phyloP scores from a whole-genome alignment of 2,888 invertebrate genomes.

The Tanytarsus gracilentus region DNA sequence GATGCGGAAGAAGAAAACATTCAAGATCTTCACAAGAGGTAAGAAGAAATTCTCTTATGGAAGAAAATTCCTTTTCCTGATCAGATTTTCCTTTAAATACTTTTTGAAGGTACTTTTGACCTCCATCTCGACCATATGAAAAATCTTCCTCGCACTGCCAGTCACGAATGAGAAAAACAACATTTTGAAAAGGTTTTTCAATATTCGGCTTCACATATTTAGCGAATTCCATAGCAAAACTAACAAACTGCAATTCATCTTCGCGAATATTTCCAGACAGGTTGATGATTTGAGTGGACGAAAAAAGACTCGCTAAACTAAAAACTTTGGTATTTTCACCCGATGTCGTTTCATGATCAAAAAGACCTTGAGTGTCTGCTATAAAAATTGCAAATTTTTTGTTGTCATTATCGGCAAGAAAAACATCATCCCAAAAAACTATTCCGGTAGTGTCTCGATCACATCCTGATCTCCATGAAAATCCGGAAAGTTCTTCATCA shows the following conservation, averaged over 20 bases:
- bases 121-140: conserved; percentile 20
- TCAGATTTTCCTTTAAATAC: neutral
- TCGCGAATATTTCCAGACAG: conserved; percentile 22
- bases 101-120: neutral
- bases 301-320: conserved; percentile 20
- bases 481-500: conserved; percentile 18
- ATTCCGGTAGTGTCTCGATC: conserved; percentile 28
- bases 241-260: conserved; percentile 28
- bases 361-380: conserved; percentile 29
- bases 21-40: conserved; percentile 13
- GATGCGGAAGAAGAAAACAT: conserved; percentile 27
- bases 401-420: neutral
- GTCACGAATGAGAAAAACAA: conserved; percentile 26
- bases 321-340: conserved; percentile 26
- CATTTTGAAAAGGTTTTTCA: conserved; percentile 27
- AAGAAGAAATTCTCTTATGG: conserved; percentile 19
- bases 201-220: neutral
- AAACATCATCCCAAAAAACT: conserved; percentile 28
- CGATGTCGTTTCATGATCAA: conserved; percentile 21
- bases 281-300: conserved; percentile 28
- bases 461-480: conserved; percentile 27
- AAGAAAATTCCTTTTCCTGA: no score
- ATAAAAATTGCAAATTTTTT: conserved; percentile 26
- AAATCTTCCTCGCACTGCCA: conserved; percentile 22
- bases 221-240: conserved; percentile 23